Percentiles rank a stretch among this genome's conserved stretches.
Conservation (phyloP, 1,140 invertebrate species). For the Drosophila serrata region DNA sequence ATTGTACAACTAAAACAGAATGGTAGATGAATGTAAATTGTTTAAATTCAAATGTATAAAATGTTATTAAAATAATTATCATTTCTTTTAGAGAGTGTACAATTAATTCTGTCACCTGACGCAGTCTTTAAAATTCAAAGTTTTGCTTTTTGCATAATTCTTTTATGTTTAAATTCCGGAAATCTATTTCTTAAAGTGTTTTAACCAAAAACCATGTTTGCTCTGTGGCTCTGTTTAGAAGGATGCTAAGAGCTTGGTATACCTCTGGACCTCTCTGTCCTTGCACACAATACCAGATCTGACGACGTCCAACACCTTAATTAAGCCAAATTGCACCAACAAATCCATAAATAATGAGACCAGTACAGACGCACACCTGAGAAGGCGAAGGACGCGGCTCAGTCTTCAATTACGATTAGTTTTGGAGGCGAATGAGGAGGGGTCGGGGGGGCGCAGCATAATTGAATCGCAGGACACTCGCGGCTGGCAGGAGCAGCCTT, state of each 20-base stretch:
- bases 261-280: background rate
- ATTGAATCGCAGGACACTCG: constrained; percentile 48
- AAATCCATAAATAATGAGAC: constrained; percentile 52
- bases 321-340: constrained; percentile 52
- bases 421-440: constrained; percentile 15
- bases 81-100: background rate
- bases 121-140: background rate
- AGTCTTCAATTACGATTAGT: constrained; percentile 51
- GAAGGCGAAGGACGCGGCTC: constrained; percentile 24
- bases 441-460: constrained; percentile 21
- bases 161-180: background rate
- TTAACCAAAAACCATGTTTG: background rate
- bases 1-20: constrained; percentile 3
- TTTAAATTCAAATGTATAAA: constrained; percentile 14
- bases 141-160: too few relatives aligned
- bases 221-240: constrained; percentile 9
- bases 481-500: constrained; percentile 21
- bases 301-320: constrained; percentile 40
- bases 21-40: background rate
- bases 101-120: background rate
- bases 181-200: background rate
- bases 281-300: constrained; percentile 18
- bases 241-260: constrained; percentile 14
- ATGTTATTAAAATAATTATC: background rate
- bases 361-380: constrained; percentile 26